Conservation (phyloP, 1,140 invertebrate species). For the Venturia canescens region DNA sequence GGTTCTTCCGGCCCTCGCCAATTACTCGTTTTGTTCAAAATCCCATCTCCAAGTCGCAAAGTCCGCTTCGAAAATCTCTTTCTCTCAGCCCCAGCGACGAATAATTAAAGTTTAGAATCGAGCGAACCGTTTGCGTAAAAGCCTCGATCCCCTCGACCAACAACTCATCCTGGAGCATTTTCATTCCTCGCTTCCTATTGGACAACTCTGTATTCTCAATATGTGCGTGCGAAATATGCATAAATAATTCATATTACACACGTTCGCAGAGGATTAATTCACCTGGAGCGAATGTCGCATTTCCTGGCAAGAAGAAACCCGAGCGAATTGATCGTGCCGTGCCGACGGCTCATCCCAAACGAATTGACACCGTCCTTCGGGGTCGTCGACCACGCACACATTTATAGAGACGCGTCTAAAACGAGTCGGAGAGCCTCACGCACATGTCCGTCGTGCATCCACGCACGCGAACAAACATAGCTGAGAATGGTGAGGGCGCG, state of each 20-base stretch:
- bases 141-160: neutral
- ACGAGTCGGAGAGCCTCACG: neutral
- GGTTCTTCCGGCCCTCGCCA: too few species aligned
- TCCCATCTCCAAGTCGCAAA: too few species aligned
- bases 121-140: neutral
- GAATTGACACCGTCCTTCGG: neutral
- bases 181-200: neutral
- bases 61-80: neutral
- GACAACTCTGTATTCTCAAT: neutral
- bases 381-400: neutral
- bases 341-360: neutral
- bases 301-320: neutral
- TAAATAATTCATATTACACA: slow-evolving; percentile 29
- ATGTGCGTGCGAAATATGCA: neutral
- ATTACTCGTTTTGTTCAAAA: too few species aligned
- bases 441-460: neutral
- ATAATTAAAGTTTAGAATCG: neutral
- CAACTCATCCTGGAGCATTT: neutral
- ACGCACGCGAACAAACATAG: neutral
- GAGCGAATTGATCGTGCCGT: neutral
- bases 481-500: too few species aligned
- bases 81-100: neutral
- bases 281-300: neutral
- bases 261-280: neutral
- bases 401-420: neutral